phyloP scores from a whole-genome alignment of 2,113 vertebrate genomes.

The Ancistrus triradiatus region DNA sequence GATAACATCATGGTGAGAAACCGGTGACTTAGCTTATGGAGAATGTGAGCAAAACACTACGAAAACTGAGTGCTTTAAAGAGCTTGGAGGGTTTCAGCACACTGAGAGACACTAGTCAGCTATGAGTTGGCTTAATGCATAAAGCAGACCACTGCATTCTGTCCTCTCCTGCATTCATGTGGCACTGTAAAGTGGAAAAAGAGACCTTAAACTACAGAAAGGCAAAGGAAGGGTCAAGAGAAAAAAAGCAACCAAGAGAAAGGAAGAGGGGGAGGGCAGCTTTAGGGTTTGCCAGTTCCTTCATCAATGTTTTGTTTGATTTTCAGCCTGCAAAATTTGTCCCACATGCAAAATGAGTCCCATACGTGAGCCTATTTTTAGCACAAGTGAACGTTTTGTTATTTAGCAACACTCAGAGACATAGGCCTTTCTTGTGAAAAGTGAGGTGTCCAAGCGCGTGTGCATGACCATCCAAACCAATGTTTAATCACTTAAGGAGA shows the following conservation, averaged over 20 bases:
- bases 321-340: constrained; percentile 43
- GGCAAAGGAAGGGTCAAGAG: not conserved
- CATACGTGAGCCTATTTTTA: constrained; percentile 57
- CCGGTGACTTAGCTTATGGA: constrained; percentile 1
- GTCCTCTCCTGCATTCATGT: constrained; percentile 57
- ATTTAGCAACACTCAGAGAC: not conserved
- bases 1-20: constrained; percentile 3
- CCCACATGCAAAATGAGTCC: constrained; percentile 52
- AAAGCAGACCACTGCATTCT: constrained; percentile 51
- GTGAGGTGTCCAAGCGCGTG: constrained; percentile 18
- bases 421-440: not conserved
- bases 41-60: constrained; percentile 11
- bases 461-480: constrained; percentile 23
- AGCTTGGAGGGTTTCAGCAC: constrained; percentile 23
- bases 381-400: constrained; percentile 2
- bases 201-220: constrained; percentile 41
- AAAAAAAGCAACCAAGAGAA: not conserved
- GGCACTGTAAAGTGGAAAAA: constrained; percentile 54
- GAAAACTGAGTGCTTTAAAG: not conserved
- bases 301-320: constrained; percentile 48
- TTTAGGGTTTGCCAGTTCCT: constrained; percentile 28
- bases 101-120: constrained; percentile 21
- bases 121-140: constrained; percentile 48
- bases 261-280: not conserved
- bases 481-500: constrained; percentile 37